Evolutionary conservation across 2,888 invertebrate genomes (phyloP), one percentile per base, ranked within the genome.

Genomic region (Scrobipalpa atriplicella): DNA sequence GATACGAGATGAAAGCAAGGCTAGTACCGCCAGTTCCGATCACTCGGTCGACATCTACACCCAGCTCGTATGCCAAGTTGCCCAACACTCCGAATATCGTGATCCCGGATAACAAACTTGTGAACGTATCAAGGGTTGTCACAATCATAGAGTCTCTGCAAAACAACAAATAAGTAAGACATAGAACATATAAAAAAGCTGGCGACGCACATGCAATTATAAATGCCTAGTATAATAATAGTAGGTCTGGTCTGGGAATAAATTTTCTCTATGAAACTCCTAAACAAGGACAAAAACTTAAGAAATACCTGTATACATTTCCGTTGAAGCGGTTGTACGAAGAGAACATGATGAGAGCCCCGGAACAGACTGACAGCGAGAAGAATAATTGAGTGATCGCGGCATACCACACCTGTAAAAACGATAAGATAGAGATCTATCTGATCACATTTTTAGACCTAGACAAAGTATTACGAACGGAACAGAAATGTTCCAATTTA

Each of bases 11-110:
- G 78, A 97, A 97, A 0, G 97, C 97, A 61, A 97, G 88, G 13
- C 97, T 96, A 0, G 96, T 95, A 0, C 97, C 97, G 51, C 96
- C 95, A 47, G 93, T 84, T 1, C 95, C 95, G 0, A 97, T 95
- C 0, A 96, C 95, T 7, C 94, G 86, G 3, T 89, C 79, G 0
- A 96, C 94, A 65, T 95, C 94, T 29, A 92, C 91, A 9, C 93
- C 93, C 9, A 91, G 92, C 77, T 95, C 95, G 75, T 95, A 87
- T 0, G 97, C 96, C 72, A 97, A 84, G 80, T 97, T 96, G 1
- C 97, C 97, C 64, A 97, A 87, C 65, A 97, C 95, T 0, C 96
- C 96, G 77, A 97, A 97, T 69, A 97, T 97, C 0, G 97, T 96
- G 66, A 96, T 94, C 1, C 97, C 97, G 0, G 97, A 97, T 19